phyloP scores from a whole-genome alignment of 2,888 invertebrate species.

The Brachyptera putata region DNA sequence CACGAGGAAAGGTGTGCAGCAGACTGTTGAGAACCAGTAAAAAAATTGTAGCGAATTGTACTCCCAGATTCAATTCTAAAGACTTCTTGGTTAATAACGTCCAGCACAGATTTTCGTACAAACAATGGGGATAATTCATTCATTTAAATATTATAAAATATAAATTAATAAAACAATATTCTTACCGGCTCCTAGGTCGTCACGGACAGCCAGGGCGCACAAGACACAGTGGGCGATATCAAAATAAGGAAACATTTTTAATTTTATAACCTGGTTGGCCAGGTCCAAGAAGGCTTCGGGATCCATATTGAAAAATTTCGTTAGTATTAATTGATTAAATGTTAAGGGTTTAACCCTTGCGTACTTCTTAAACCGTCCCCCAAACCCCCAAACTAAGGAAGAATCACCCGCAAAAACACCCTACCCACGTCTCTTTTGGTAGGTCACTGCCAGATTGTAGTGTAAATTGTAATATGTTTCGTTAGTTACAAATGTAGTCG shows the following conservation, averaged over 20 bases:
- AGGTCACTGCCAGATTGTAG: slow-evolving; percentile 24
- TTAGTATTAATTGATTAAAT: too few species aligned
- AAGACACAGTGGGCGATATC: slow-evolving; percentile 95
- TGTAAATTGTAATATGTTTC: too few species aligned
- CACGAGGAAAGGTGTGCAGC: too few species aligned
- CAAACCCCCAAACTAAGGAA: slow-evolving; percentile 23
- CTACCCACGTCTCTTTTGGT: slow-evolving; percentile 23
- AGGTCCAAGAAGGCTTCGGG: slow-evolving; percentile 95
- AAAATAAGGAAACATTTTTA: slow-evolving; percentile 99
- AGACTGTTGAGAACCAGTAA: too few species aligned
- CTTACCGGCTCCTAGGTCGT: slow-evolving; percentile 89
- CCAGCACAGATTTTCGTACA: too few species aligned
- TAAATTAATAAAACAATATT: too few species aligned
- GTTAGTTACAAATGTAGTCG: slow-evolving; percentile 5
- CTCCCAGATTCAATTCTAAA: too few species aligned
- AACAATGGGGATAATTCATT: too few species aligned
- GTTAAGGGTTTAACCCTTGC: too few species aligned
- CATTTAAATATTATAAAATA: too few species aligned
- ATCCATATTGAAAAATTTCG: slow-evolving; percentile 62
- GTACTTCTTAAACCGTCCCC: slow-evolving; percentile 24
- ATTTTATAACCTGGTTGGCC: slow-evolving; percentile 97
- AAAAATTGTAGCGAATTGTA: too few species aligned
- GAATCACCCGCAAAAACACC: slow-evolving; percentile 18
- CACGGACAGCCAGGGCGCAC: slow-evolving; percentile 90
- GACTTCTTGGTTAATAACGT: too few species aligned